These are phyloP conservation scores for Hoplostethus atlanticus DNA, from an alignment of 2,797 vertebrate genomes.

Conservation along the genomic window DNA sequence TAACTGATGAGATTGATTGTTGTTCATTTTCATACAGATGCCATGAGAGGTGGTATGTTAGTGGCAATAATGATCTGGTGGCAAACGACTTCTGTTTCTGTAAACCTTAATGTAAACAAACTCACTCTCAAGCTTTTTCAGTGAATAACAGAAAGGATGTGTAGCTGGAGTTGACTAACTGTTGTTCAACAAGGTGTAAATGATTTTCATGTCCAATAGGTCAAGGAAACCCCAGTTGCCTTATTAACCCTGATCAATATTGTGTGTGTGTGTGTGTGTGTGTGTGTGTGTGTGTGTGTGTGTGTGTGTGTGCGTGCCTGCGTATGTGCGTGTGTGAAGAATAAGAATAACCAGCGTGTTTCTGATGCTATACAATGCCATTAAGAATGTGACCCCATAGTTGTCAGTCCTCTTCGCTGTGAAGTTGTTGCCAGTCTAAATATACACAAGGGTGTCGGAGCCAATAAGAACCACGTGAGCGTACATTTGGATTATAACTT, in stretches of 20 bases:
- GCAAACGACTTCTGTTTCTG: background rate
- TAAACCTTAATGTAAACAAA: background rate
- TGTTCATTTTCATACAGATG: constrained; percentile 18
- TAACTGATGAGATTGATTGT: constrained; percentile 21
- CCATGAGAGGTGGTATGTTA: background rate
- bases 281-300: constrained; percentile 8
- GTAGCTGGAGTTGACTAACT: background rate
- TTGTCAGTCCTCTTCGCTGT: no score
- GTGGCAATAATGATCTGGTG: background rate
- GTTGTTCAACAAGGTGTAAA: background rate
- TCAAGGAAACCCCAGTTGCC: background rate
- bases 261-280: background rate
- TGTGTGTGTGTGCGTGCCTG: constrained; percentile 13
- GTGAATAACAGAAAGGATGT: background rate
- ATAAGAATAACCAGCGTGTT: background rate
- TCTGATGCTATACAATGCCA: no score
- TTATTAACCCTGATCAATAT: background rate
- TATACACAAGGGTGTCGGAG: no score
- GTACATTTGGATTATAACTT: no score
- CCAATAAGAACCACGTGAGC: no score
- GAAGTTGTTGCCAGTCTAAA: no score
- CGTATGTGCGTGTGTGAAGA: background rate
- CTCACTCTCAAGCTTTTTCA: background rate
- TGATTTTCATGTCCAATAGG: background rate
- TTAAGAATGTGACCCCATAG: no score